Percentiles rank a stretch among this genome's conserved stretches.
Evolutionary conservation across 2,797 vertebrate genomes (phyloP).

Genomic region (Enteromius mattozi): DNA sequence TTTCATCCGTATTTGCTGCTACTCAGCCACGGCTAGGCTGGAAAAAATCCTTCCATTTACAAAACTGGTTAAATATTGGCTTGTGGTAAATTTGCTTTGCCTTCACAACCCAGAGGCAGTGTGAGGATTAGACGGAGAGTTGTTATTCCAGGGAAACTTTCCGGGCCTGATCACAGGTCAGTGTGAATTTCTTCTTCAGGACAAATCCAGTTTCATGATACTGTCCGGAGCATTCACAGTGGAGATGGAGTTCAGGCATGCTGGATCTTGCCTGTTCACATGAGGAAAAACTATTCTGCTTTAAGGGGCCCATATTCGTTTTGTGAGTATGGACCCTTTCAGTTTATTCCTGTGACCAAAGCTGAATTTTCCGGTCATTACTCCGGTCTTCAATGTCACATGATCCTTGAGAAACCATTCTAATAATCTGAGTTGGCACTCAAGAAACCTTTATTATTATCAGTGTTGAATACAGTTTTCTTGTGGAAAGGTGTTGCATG

Average conservation of each 20-base stretch:
- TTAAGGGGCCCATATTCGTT: background rate
- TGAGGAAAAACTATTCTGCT: background rate
- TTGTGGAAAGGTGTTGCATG: background rate
- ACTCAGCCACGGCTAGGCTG: constrained; percentile 7
- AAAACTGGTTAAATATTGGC: constrained; percentile 54
- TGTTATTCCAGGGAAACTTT: background rate
- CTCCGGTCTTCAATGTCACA: background rate
- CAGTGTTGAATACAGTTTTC: background rate
- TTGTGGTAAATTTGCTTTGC: constrained; percentile 34
- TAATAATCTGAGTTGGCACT: background rate
- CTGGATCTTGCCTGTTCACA: background rate
- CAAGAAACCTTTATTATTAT: background rate
- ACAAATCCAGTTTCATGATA: background rate
- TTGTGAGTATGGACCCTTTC: background rate
- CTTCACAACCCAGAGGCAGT: constrained; percentile 10
- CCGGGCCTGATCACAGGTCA: background rate
- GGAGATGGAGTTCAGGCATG: background rate
- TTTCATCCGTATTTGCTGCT: constrained; percentile 28
- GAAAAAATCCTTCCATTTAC: constrained; percentile 23
- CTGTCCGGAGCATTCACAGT: background rate
- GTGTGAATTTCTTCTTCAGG: constrained; percentile 3
- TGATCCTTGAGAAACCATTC: background rate
- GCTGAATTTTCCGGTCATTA: background rate
- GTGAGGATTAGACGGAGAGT: background rate
- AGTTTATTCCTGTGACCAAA: background rate